Base-by-base conservation (phyloP, 2,888 invertebrate species). In the Ophion costatus region DNA sequence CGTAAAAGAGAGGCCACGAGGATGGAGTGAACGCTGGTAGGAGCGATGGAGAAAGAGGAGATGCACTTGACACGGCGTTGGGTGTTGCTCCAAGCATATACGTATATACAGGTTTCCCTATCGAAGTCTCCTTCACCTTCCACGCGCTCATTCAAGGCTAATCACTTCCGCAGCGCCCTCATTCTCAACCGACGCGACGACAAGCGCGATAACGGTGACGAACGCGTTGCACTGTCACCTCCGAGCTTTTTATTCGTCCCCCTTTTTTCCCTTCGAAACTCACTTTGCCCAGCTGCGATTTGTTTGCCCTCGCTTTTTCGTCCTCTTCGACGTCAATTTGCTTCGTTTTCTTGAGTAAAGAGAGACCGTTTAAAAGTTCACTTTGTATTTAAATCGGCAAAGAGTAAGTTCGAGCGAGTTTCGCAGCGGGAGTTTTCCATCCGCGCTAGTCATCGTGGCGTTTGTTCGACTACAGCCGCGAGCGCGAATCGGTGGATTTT, bases 41-140 rank as follows among this genome's bases (percentile, higher is more conserved):
- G 64, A 57, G 75, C 70, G 11, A n/a, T 17, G 45, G 6, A 63
- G 51, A 24, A 56, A 45, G 70, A 45, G 75, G 56, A 70, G 87
- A 86, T 90, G 88, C 87, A 90, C 91, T 89, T 89, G 90, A 90
- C 91, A 91, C 88, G 84, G 71, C 85, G 67, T 45, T 51, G 66
- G 66, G 61, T 22, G 59, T 9, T 22, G 59, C 11, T 22, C 22
- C 20, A 22, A 59, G 9, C 17, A 51, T 20, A 59, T 10, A 59
- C 9, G 22, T 22, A 59, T 10, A 59, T 45, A 42, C 38, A 59
- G 51, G 17, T 45, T 69, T 59, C 22, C 29, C 10, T 45, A 59
- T 1, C n/a, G n/a, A 74, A 42, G 45, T 75, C 56, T 73, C 61
- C 73, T 61, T 33, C 61, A 80, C 38, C 69, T 80, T 83, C 75